Evolutionary conservation across 2,888 invertebrate genomes (phyloP), one percentile per base, ranked within the genome.

Genomic region (Pasiphila rectangulata): DNA sequence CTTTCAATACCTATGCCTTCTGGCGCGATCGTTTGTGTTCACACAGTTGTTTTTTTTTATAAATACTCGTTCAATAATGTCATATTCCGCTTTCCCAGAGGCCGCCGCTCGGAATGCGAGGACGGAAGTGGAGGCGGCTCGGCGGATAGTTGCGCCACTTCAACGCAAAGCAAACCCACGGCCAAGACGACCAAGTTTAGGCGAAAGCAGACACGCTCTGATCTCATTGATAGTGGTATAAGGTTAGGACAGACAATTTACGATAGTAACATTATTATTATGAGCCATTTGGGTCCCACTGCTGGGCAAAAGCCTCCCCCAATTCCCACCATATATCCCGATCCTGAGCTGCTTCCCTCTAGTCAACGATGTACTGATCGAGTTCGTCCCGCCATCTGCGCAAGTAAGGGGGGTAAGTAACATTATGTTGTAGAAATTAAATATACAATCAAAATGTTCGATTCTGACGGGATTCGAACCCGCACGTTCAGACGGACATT

Each of bases 101-200:
- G 81, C 43, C 51, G 75, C 7, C 73, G 81, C 17, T 82, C 84
- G 2, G 85, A 84, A 49, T 83, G 80, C 51, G 87, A 86, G 30
- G 87, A 79, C 4, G 87, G 83, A 5, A 86, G 86, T 54, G 86
- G 74, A 12, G 83, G 78, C 12, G 86, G 83, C 0, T 88, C 88
- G 0, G 88, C 75, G 1, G 88, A 88, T 44, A 88, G 88, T 58
- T 85, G 83, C 7, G 86, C 87, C 16, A 84, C 87, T 3, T 86
- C 86, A 2, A 83, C 80, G 52, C 86, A 83, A 46, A 80, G 80
- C 59, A 86, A 85, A 64, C 68, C 77, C 2, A 71, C 72, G n/a
- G 63, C 69, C 12, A 86, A 86, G 59, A 72, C 80, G 2, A 52
- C 75, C 29, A 87, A 87, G 58, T 86, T 75, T 51, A 71, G 87